Evolutionary conservation across 2,797 vertebrate species (phyloP).

Genomic region (Gymnopithys bicolor): DNA sequence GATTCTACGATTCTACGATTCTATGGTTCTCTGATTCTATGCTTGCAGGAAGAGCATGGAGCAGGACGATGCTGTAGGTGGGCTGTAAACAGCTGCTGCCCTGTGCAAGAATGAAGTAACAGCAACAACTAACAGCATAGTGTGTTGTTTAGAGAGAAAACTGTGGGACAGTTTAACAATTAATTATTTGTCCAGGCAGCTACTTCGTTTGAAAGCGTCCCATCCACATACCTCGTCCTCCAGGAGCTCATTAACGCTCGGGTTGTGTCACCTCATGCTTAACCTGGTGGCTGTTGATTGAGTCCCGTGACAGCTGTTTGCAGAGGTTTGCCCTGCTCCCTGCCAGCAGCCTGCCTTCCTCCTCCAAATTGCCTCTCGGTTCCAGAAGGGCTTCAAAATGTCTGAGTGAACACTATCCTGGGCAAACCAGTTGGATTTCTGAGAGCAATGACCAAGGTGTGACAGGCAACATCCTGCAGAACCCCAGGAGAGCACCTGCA

Average conservation of each 20-base stretch:
- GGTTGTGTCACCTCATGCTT: neutral
- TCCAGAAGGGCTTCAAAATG: neutral
- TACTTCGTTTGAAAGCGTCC: accelerated
- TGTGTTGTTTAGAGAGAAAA: neutral
- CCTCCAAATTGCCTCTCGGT: accelerated
- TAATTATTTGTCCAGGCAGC: neutral
- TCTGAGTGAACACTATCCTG: neutral
- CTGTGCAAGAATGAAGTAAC: neutral
- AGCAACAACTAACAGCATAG: neutral
- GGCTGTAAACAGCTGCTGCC: neutral
- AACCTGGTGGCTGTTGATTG: neutral
- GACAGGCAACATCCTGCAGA: neutral
- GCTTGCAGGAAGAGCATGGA: neutral
- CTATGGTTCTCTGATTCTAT: too few species aligned
- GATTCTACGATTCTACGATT: too few species aligned
- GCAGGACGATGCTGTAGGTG: neutral
- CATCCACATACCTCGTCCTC: neutral
- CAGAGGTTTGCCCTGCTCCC: slow-evolving; percentile 11
- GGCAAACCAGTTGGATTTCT: neutral
- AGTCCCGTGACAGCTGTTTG: slow-evolving; percentile 16
- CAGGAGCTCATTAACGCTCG: neutral
- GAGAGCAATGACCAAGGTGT: neutral
- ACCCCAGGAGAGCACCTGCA: neutral
- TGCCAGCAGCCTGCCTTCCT: neutral
- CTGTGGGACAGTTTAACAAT: neutral